Percentiles rank a stretch among this genome's conserved stretches.
These are phyloP conservation scores for Drosophila erecta DNA, from an alignment of 1,140 invertebrate species.

Conservation along the genomic window DNA sequence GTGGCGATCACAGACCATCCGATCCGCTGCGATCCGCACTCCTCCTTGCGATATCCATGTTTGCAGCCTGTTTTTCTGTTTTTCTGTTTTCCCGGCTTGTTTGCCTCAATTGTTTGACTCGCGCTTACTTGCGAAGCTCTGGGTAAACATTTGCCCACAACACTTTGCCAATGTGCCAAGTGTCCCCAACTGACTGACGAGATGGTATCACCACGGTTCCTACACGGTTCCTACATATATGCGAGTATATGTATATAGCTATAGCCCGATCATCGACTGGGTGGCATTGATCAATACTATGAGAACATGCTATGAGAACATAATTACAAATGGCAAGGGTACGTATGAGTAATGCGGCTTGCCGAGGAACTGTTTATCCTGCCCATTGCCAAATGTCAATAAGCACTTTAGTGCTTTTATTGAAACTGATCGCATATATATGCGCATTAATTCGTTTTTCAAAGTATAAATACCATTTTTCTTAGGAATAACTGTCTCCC, in stretches of 20 bases:
- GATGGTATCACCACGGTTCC: conserved; percentile 13
- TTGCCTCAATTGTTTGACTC: conserved; percentile 76
- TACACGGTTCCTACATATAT: not conserved
- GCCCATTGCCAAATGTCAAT: conserved; percentile 17
- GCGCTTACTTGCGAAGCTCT: conserved; percentile 81
- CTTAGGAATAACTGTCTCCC: no score
- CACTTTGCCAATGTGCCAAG: conserved; percentile 81
- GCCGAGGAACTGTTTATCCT: conserved; percentile 31
- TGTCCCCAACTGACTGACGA: conserved; percentile 40
- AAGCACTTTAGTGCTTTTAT: conserved; percentile 9
- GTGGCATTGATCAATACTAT: conserved; percentile 9
- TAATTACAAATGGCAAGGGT: not conserved
- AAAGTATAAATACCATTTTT: no score
- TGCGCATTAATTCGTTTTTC: no score
- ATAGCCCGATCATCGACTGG: conserved; percentile 11
- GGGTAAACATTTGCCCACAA: conserved; percentile 76
- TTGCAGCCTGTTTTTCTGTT: conserved; percentile 39
- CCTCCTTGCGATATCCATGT: conserved; percentile 19
- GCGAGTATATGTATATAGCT: not conserved
- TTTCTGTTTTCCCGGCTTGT: conserved; percentile 35
- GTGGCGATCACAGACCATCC: conserved; percentile 14
- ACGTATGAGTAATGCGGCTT: conserved; percentile 27
- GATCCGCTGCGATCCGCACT: not conserved
- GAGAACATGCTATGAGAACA: not conserved
- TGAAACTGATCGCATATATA: not conserved